These are phyloP conservation scores for Maccullochella peelii DNA, from an alignment of 2,113 vertebrate species.

Conservation along the genomic window DNA sequence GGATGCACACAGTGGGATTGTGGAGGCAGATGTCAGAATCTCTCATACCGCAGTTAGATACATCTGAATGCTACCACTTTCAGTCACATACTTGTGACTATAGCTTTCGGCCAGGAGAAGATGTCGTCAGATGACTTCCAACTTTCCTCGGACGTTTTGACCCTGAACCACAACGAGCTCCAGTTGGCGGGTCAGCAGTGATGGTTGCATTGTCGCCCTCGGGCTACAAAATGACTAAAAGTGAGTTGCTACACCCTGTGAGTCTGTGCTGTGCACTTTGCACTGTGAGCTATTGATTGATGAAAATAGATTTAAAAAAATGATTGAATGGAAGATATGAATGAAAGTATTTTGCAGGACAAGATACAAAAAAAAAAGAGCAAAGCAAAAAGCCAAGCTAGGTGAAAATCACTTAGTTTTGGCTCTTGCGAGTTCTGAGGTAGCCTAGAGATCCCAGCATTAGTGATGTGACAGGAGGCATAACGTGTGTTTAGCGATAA, in stretches of 20 bases:
- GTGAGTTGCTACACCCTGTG: neutral
- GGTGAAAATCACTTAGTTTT: neutral
- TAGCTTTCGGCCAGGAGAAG: too few relatives aligned
- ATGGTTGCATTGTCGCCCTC: neutral
- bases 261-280: neutral
- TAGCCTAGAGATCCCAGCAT: neutral
- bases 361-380: neutral
- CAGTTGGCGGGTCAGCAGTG: too few relatives aligned
- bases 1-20: neutral
- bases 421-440: neutral
- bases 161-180: too few relatives aligned
- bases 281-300: neutral
- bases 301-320: neutral
- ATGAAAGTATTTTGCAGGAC: neutral
- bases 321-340: neutral
- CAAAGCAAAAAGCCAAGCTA: neutral
- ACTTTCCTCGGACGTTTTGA: too few relatives aligned
- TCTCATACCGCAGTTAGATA: too few relatives aligned
- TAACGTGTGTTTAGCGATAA: neutral
- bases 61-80: too few relatives aligned
- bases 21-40: slow-evolving; percentile 19
- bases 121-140: too few relatives aligned
- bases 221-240: neutral
- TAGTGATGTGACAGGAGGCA: neutral
- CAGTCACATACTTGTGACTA: too few relatives aligned